A percentile compares a stretch with the other conserved stretches of the same genome.
These are phyloP conservation scores for Polylopha cassiicola DNA, from an alignment of 2,888 invertebrate genomes.

Conservation along the genomic window DNA sequence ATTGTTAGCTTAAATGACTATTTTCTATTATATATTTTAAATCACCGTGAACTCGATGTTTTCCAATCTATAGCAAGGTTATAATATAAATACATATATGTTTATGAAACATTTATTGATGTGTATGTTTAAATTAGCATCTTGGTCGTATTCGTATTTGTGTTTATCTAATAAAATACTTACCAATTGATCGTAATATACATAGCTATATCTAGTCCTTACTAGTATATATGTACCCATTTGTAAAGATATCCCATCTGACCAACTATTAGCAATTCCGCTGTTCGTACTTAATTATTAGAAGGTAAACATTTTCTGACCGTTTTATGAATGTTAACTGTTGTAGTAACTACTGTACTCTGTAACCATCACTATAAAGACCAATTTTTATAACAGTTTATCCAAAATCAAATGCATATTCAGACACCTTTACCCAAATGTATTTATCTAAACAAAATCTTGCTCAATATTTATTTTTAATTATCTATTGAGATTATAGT, in stretches of 20 bases:
- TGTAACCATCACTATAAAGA: conserved; percentile 31
- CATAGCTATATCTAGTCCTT: neutral
- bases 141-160: conserved; percentile 1
- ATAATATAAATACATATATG: conserved; percentile 10
- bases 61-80: conserved; percentile 13
- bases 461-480: conserved; percentile 1
- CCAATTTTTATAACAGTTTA: conserved; percentile 39
- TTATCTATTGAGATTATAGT: too few relatives aligned
- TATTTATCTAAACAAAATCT: too few relatives aligned
- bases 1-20: conserved; percentile 11
- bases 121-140: conserved; percentile 10
- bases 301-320: conserved; percentile 15
- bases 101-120: conserved; percentile 14
- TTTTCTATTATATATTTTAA: conserved; percentile 13
- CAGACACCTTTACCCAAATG: conserved; percentile 4
- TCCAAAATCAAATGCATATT: conserved; percentile 11
- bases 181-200: neutral
- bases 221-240: neutral
- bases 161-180: conserved; percentile 1
- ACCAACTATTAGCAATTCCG: conserved; percentile 1
- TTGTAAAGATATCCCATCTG: neutral
- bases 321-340: conserved; percentile 19
- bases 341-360: conserved; percentile 27
- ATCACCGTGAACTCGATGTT: conserved; percentile 8
- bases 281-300: neutral